Conservation (phyloP, 2,888 invertebrate genomes). For the Acleris literana region DNA sequence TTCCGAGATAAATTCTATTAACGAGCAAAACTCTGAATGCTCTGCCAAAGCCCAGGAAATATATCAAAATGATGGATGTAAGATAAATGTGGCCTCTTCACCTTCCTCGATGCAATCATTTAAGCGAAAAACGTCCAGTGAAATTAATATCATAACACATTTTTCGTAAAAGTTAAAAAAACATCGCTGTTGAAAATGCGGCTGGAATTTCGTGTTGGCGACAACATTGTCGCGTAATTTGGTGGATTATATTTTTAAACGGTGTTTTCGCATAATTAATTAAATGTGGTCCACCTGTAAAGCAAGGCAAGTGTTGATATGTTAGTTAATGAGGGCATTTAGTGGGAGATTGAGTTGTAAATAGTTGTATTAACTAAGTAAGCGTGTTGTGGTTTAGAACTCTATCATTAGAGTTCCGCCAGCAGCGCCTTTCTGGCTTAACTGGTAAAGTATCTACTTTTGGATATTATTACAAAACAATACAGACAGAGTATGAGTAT, state of each 20-base stretch:
- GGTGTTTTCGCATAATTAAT: not conserved
- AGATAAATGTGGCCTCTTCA: conserved; percentile 37
- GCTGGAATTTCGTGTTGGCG: not conserved
- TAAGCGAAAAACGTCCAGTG: conserved; percentile 21
- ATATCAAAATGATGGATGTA: conserved; percentile 37
- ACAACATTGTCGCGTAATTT: too few species aligned
- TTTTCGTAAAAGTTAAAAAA: conserved; percentile 2
- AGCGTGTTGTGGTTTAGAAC: too few species aligned
- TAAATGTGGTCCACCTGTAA: not conserved
- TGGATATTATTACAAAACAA: too few species aligned
- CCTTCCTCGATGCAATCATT: conserved; percentile 34
- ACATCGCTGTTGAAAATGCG: conserved; percentile 9
- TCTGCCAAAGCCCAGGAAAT: conserved; percentile 26
- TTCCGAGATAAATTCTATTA: conserved; percentile 33
- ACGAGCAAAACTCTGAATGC: conserved; percentile 31
- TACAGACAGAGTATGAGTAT: too few species aligned
- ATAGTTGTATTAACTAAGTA: too few species aligned
- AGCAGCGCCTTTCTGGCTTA: too few species aligned
- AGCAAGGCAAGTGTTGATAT: too few species aligned
- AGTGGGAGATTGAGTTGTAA: too few species aligned
- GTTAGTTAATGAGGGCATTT: too few species aligned
- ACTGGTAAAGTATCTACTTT: too few species aligned
- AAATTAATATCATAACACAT: conserved; percentile 28
- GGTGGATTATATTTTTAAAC: not conserved
- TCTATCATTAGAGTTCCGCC: too few species aligned